A percentile compares a stretch with the other conserved stretches of the same genome.
Conservation (phyloP, 2,113 vertebrate species). For the Phrynocephalus versicolor region DNA sequence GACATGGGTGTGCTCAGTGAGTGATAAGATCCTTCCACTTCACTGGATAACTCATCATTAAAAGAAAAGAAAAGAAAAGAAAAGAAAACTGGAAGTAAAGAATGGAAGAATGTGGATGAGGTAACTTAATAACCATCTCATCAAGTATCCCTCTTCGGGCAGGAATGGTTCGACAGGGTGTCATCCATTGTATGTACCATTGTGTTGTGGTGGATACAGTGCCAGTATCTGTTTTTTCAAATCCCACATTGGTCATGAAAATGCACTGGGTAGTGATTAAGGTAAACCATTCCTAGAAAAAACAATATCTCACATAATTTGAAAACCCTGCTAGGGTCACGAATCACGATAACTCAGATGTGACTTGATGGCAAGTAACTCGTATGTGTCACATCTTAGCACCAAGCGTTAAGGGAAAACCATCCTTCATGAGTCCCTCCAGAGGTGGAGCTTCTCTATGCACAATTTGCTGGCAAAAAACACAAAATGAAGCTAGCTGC, state of each 20-base stretch:
- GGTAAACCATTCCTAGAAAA: too few species aligned
- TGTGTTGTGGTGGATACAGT: too few species aligned
- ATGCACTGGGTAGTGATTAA: too few species aligned
- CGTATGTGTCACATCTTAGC: background rate
- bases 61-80: background rate
- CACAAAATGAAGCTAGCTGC: conserved; percentile 17
- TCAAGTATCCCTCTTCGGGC: background rate
- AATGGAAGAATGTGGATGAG: background rate
- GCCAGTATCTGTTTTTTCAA: too few species aligned
- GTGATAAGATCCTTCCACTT: background rate
- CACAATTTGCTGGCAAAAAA: conserved; percentile 1
- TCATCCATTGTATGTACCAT: too few species aligned
- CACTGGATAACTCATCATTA: too few species aligned
- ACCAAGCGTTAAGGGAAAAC: background rate
- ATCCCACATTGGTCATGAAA: too few species aligned
- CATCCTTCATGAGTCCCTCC: background rate
- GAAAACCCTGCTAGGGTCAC: background rate
- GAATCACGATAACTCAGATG: background rate
- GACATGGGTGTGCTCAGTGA: background rate
- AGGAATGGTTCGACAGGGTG: background rate
- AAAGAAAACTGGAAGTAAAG: background rate
- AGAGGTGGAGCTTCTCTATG: background rate
- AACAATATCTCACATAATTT: background rate
- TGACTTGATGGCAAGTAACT: background rate
- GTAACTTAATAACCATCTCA: background rate